These are phyloP conservation scores for Tamias sibiricus DNA, from an alignment of 2,113 vertebrate species.

Conservation along the genomic window DNA sequence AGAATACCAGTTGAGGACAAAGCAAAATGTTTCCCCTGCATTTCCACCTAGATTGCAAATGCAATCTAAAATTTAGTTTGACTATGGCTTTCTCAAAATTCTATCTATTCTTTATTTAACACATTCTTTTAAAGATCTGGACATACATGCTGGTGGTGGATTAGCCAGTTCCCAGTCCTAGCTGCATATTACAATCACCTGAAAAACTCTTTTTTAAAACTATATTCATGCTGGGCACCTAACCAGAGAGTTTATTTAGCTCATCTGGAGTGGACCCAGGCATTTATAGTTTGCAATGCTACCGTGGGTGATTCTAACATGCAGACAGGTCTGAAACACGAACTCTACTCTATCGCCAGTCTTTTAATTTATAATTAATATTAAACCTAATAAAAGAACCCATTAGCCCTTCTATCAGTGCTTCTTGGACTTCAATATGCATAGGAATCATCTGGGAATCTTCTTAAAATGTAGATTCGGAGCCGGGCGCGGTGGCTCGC, in stretches of 20 bases:
- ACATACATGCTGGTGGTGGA: background rate
- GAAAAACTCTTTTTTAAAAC: background rate
- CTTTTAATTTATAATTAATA: background rate
- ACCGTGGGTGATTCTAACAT: background rate
- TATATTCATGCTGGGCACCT: background rate
- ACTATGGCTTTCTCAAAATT: background rate
- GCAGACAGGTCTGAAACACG: background rate
- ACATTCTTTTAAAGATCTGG: background rate
- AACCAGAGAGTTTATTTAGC: background rate
- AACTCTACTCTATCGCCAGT: background rate
- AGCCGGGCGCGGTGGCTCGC: no score
- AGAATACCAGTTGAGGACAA: background rate
- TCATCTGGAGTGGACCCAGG: background rate
- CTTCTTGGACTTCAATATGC: background rate
- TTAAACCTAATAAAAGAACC: background rate
- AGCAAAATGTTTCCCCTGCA: background rate
- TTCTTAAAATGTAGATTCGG: background rate
- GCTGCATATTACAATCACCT: background rate
- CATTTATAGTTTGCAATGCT: background rate
- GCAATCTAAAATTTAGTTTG: background rate
- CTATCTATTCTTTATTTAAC: background rate
- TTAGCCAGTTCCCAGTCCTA: background rate
- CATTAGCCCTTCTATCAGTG: background rate
- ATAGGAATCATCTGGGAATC: background rate
- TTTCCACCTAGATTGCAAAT: conserved; percentile 45